Base-by-base conservation (phyloP, 2,888 invertebrate genomes). In the Steinernema hermaphroditum region DNA sequence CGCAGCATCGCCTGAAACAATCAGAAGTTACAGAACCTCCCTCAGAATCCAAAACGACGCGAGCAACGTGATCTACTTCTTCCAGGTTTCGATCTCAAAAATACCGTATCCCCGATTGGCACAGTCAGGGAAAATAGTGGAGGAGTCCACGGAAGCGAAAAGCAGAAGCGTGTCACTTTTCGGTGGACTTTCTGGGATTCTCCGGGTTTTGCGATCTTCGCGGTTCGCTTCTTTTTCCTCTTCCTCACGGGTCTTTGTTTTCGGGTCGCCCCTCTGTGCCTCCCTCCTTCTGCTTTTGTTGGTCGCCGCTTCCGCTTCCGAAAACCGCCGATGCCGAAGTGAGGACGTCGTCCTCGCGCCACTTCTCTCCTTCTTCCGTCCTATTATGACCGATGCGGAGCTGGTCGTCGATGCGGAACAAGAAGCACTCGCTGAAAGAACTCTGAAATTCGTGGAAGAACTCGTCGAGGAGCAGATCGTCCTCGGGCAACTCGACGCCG, bases 1-100 rank as follows among this genome's bases (percentile, higher is more conserved):
- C 62, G 62, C 62, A 62, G 62, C 62, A 62, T 62, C 62, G 2
- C 62, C 62, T 62, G 62, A 32, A 62, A 62, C 29, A 62, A 62
- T 29, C 46, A 6, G 43, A 9, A 4, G 22, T 16, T 46, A 16
- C 16, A 46, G 22, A 46, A 46, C 6, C 16, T 16, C 22, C 46
- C 46, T 9, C 46, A 14, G 46, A 46, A 46, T 16, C 46, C n/a
- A 46, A 19, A 46, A 46, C 6, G 8, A 16, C 6, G 46, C 6
- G 46, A 9, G 4, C 6, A 4, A 46, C 6, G 22, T 16, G n/a
- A 4, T n/a, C 46, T 2, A 4, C 46, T 19, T 16, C 46, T 9
- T 19, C 46, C 2, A 6, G n/a, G 6, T 16, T 46, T 19, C 46
- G 46, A 46, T 29, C 62, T 9, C 27, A n/a, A 12, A n/a, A 12